Conservation (phyloP, 2,797 vertebrate species). For the Alca torda region DNA sequence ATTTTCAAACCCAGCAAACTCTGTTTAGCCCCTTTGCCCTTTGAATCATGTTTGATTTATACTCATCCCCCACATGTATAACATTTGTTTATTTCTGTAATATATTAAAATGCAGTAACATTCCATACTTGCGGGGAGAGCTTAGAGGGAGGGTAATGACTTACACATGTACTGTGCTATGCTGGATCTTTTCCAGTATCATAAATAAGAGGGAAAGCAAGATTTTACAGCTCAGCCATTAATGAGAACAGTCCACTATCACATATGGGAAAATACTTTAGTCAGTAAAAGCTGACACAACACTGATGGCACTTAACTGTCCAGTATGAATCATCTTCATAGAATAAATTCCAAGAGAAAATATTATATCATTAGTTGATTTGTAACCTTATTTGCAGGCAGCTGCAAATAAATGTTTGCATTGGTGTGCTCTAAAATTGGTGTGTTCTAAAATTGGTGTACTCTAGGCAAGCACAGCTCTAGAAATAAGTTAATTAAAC, state of each 20-base stretch:
- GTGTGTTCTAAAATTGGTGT: neutral
- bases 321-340: constrained; percentile 27
- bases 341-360: constrained; percentile 31
- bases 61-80: constrained; percentile 9
- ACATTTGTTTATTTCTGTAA: constrained; percentile 62
- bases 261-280: constrained; percentile 47
- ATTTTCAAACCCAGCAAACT: neutral
- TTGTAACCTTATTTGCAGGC: neutral
- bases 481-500: neutral
- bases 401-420: neutral
- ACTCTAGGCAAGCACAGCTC: neutral
- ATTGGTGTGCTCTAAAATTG: neutral
- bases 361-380: constrained; percentile 34
- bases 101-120: constrained; percentile 62
- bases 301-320: constrained; percentile 28
- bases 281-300: constrained; percentile 32
- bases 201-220: constrained; percentile 55
- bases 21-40: neutral
- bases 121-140: constrained; percentile 38
- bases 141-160: constrained; percentile 51
- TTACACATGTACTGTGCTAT: constrained; percentile 49
- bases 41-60: constrained; percentile 44
- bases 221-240: constrained; percentile 37
- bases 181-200: constrained; percentile 41
- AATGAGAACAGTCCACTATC: constrained; percentile 51